phyloP scores from a whole-genome alignment of 2,113 vertebrate genomes.

The Passer montanus region DNA sequence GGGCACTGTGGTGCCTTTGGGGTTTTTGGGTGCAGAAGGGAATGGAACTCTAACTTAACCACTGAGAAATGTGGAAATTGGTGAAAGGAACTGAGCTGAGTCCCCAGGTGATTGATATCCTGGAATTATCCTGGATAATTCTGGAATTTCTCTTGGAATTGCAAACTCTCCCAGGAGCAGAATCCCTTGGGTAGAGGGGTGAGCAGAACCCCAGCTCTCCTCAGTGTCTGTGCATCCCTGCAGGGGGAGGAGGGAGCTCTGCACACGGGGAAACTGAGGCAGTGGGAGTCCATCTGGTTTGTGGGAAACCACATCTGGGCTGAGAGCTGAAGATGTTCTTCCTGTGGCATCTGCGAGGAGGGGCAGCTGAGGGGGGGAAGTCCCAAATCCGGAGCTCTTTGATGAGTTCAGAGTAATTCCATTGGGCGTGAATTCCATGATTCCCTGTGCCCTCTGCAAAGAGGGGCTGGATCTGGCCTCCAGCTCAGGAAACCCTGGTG shows the following conservation, averaged over 20 bases:
- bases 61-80: not conserved
- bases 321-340: not conserved
- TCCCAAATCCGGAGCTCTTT: not conserved
- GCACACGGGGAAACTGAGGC: not conserved
- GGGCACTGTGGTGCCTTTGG: fast-evolving
- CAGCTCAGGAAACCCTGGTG: not conserved
- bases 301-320: not conserved
- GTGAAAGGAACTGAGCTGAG: not conserved
- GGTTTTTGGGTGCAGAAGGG: not conserved
- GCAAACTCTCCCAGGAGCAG: not conserved
- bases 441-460: not conserved
- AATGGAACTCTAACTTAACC: not conserved
- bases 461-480: fast-evolving
- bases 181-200: fast-evolving
- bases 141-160: not conserved
- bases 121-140: no score
- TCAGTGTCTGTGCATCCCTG: no score
- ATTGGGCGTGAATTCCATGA: not conserved
- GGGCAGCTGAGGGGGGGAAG: fast-evolving
- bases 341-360: not conserved
- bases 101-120: not conserved
- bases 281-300: not conserved
- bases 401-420: fast-evolving
- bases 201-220: not conserved
- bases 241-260: not conserved